Evolutionary conservation across 2,113 vertebrate species (phyloP).

Genomic region (Ptychochromis oligacanthus): DNA sequence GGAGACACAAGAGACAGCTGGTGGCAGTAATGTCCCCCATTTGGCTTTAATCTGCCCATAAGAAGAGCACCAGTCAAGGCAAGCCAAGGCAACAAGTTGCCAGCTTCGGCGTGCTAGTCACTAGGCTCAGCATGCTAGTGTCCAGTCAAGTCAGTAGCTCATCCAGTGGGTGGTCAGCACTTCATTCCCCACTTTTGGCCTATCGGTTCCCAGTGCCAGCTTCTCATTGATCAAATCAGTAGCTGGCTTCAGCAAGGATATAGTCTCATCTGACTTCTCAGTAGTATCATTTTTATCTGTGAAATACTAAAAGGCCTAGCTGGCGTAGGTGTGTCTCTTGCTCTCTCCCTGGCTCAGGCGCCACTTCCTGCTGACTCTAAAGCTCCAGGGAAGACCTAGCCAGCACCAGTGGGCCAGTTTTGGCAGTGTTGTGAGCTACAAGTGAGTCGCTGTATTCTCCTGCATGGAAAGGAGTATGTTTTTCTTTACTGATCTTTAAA

Average conservation of each 20-base stretch:
- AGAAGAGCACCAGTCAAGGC: no score
- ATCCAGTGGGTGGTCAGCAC: background rate
- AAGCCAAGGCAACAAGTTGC: no score
- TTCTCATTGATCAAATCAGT: background rate
- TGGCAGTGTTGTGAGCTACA: accelerated
- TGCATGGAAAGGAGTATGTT: no score
- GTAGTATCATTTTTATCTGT: no score
- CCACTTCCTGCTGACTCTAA: background rate
- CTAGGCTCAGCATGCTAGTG: background rate
- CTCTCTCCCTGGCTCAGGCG: background rate
- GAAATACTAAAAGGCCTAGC: background rate
- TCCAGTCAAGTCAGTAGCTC: background rate
- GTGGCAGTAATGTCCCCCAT: background rate
- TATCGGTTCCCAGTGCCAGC: background rate
- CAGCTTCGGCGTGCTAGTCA: background rate
- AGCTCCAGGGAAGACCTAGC: background rate
- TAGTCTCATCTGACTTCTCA: background rate
- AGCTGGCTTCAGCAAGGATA: background rate
- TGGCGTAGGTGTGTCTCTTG: background rate
- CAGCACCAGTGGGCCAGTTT: no score
- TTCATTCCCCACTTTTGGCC: background rate
- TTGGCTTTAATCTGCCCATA: no score
- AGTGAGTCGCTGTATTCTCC: background rate
- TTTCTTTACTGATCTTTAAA: no score
- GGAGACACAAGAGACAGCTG: background rate